Conservation (phyloP, 2,113 vertebrate genomes). For the Protobothrops flavoviridis region DNA sequence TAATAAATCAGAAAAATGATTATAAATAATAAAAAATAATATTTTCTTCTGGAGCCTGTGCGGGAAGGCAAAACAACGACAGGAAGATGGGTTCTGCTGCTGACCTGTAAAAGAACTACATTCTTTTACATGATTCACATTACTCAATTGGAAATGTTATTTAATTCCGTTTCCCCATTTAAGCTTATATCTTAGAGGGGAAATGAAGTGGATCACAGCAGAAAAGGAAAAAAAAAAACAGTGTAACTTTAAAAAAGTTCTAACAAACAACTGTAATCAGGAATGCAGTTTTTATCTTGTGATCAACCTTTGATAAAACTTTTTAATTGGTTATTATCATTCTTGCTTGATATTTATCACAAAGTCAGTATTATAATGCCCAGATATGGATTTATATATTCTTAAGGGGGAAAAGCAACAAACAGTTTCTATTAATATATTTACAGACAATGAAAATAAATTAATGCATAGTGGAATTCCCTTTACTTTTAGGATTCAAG, state of each 20-base stretch:
- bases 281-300: constrained; percentile 17
- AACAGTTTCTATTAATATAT: constrained; percentile 36
- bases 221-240: constrained; percentile 3
- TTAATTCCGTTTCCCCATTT: constrained; percentile 33
- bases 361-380: constrained; percentile 55
- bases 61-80: neutral
- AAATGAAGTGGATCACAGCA: neutral
- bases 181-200: constrained; percentile 24
- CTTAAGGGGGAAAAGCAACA: constrained; percentile 22
- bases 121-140: neutral
- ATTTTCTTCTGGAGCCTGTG: neutral
- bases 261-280: constrained; percentile 32
- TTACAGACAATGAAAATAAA: constrained; percentile 38
- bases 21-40: neutral
- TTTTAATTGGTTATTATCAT: constrained; percentile 58
- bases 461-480: constrained; percentile 31
- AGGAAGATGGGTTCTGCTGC: neutral
- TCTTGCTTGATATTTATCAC: constrained; percentile 48
- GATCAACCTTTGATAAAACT: constrained; percentile 40
- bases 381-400: constrained; percentile 33
- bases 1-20: neutral
- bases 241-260: constrained; percentile 48
- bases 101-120: neutral
- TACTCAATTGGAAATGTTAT: neutral
- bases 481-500: neutral